Evolutionary conservation across 2,888 invertebrate species (phyloP), one percentile per base, ranked within the genome.

Genomic region (Xestia ashworthii): DNA sequence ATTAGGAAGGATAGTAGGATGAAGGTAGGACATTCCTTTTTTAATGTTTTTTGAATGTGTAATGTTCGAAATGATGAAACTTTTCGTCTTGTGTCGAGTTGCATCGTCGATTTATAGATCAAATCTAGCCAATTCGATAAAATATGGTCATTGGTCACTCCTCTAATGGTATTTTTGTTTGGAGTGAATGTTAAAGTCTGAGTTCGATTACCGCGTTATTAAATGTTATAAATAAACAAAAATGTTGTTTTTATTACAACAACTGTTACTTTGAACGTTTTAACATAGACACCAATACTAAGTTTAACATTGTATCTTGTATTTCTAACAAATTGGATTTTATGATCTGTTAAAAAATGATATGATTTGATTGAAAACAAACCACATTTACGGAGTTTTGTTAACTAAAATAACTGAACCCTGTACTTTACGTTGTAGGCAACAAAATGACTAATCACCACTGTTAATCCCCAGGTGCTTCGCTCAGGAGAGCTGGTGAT

Each of bases 401-500:
- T 3, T n/a, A 11, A 53, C 11, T n/a, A n/a, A 53, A 9, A 0
- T 53, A 53, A 22, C 11, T 53, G 22, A 9, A 22, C 11, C n/a
- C 11, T 55, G 55, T 55, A n/a, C 11, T 55, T 55, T 14, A 58
- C 6, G 2, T 25, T 14, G 32, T 32, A 60, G 19, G 5, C 0
- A 32, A 32, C 38, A 11, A 62, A 38, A 41, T 9, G 5, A 62
- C n/a, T 44, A 19, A 58, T 65, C n/a, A n/a, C 53, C 14, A 3
- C n/a, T 60, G 3, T 48, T 16, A 3, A 9, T 74, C n/a, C 38
- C 5, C 91, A 97, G 97, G 95, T 98, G 48, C 95, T 98, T 12
- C 97, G 97, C 14, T 98, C 97, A 75, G 99, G 99, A 6, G 98
- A 98, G 92, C 95, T 99, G 71, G 94, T 98, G 77, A 98, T 99